Conservation (phyloP, 2,888 invertebrate genomes). For the Acanthosepion pharaonis region DNA sequence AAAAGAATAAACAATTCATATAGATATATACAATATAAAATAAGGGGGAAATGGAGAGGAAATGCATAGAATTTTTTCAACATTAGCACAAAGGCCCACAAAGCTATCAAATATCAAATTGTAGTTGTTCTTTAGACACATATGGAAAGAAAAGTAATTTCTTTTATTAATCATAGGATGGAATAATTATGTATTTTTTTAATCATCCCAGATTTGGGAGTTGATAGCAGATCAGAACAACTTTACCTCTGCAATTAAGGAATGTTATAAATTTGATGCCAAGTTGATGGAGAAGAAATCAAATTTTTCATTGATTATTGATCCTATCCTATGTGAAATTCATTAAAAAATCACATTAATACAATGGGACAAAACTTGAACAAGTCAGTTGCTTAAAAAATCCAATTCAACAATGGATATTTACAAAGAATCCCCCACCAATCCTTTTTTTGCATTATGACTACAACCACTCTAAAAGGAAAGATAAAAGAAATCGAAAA, state of each 20-base stretch:
- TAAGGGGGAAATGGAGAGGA: background rate
- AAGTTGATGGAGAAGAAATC: background rate
- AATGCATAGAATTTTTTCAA: background rate
- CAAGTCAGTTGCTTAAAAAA: background rate
- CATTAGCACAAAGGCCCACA: conserved; percentile 5
- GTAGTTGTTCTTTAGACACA: background rate
- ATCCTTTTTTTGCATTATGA: background rate
- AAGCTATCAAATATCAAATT: background rate
- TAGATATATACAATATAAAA: background rate
- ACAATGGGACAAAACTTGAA: background rate
- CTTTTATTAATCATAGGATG: background rate
- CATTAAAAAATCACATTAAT: background rate
- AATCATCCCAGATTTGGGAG: background rate
- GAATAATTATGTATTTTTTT: background rate
- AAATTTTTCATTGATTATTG: background rate
- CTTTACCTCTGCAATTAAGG: background rate
- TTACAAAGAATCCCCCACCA: background rate
- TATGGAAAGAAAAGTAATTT: background rate
- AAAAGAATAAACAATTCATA: background rate
- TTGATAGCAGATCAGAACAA: background rate
- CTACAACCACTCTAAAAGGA: background rate
- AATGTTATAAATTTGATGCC: conserved; percentile 11
- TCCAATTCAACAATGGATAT: background rate
- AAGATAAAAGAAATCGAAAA: background rate
- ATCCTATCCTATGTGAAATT: background rate